Evolutionary conservation across 2,888 invertebrate species (phyloP).

Genomic region (Harpagoxenus sublaevis): DNA sequence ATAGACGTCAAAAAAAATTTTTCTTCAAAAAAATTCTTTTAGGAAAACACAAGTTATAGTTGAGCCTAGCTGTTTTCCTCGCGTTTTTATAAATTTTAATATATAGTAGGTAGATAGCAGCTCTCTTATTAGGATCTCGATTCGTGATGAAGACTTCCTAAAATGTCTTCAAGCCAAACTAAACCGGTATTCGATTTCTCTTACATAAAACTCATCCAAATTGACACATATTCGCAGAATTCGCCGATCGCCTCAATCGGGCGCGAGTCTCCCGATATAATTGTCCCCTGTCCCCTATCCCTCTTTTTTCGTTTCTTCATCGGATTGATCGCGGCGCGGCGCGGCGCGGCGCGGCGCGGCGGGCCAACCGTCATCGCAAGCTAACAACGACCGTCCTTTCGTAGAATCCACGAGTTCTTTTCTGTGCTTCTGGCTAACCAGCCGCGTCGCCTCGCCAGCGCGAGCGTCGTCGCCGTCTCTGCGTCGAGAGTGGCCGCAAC

Average conservation of each 20-base stretch:
- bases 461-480: constrained; percentile 22
- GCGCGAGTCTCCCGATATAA: constrained; percentile 41
- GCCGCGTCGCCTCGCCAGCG: not conserved
- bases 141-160: not conserved
- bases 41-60: no score
- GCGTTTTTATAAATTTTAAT: not conserved
- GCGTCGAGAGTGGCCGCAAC: constrained; percentile 71
- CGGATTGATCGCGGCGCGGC: constrained; percentile 52
- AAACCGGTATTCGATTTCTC: not conserved
- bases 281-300: constrained; percentile 37
- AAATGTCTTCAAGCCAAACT: not conserved
- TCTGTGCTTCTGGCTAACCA: constrained; percentile 24
- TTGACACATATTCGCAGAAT: constrained; percentile 33
- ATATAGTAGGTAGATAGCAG: not conserved
- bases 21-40: not conserved
- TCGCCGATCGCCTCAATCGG: constrained; percentile 26
- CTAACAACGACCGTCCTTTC: constrained; percentile 75
- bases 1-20: not conserved
- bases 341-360: not conserved
- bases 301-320: constrained; percentile 45
- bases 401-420: constrained; percentile 71
- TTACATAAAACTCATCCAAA: constrained; percentile 7
- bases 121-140: not conserved
- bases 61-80: no score
- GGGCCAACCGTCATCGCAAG: constrained; percentile 43